These are phyloP conservation scores for Sipha maydis DNA, from an alignment of 2,888 invertebrate genomes.

Conservation along the genomic window DNA sequence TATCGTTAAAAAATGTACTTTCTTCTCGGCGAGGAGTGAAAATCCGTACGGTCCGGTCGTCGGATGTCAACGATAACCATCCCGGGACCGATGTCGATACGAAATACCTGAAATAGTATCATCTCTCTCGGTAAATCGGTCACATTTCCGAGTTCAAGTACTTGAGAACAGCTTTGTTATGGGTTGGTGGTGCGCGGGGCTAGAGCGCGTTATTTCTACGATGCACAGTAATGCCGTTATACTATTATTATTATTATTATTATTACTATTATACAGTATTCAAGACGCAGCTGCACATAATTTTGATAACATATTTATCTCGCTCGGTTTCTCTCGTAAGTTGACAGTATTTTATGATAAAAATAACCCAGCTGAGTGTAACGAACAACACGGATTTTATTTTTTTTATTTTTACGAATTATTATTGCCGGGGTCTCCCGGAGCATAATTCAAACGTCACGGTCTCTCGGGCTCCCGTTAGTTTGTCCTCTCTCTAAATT, in stretches of 20 bases:
- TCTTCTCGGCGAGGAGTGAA: no score
- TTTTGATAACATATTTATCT: constrained; percentile 61
- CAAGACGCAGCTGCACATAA: constrained; percentile 33
- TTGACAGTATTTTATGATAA: constrained; percentile 61
- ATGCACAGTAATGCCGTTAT: not conserved
- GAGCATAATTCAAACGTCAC: constrained; percentile 61
- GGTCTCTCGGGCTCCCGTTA: constrained; percentile 55
- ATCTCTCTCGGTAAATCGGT: no score
- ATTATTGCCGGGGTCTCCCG: constrained; percentile 54
- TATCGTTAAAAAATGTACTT: no score
- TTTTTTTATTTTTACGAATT: constrained; percentile 23
- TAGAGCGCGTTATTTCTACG: not conserved
- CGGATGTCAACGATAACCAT: no score
- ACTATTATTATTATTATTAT: not conserved
- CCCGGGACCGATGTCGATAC: no score
- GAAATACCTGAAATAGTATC: no score
- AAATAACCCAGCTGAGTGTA: constrained; percentile 56
- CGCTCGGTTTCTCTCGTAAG: constrained; percentile 57
- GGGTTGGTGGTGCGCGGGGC: not conserved
- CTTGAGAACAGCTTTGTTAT: not conserved
- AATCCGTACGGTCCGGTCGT: no score
- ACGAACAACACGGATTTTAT: constrained; percentile 50
- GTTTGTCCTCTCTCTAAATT: constrained; percentile 58
- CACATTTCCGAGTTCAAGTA: no score
- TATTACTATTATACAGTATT: constrained; percentile 18